These are phyloP conservation scores for Diorhabda elongata DNA, from an alignment of 1,140 invertebrate genomes.

Conservation along the genomic window DNA sequence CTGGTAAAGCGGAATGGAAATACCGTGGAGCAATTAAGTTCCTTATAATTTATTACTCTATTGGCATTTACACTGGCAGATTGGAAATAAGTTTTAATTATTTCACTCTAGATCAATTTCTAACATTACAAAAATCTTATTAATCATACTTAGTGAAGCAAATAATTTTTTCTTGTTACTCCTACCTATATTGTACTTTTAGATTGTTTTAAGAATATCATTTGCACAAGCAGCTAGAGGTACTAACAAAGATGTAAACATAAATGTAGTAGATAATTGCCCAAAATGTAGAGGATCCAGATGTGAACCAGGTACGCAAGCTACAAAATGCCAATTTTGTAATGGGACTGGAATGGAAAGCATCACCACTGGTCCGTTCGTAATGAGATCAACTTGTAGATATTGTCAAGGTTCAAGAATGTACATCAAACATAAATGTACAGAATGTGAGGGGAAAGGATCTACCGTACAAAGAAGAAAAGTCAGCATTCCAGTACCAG, in stretches of 20 bases:
- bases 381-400: conserved; percentile 94
- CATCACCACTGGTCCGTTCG: conserved; percentile 87
- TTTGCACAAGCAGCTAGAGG: conserved; percentile 96
- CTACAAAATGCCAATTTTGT: conserved; percentile 83
- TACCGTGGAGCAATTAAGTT: too few relatives aligned
- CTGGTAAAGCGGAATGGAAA: too few relatives aligned
- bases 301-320: conserved; percentile 83
- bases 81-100: too few relatives aligned
- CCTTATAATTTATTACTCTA: too few relatives aligned
- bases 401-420: conserved; percentile 85
- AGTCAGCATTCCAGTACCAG: conserved; percentile 92
- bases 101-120: too few relatives aligned
- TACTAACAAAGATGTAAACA: conserved; percentile 85
- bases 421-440: conserved; percentile 87
- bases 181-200: background rate
- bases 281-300: conserved; percentile 80
- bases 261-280: conserved; percentile 93
- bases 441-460: conserved; percentile 91
- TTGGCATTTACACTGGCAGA: too few relatives aligned
- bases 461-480: conserved; percentile 84
- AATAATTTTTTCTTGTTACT: too few relatives aligned
- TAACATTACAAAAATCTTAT: too few relatives aligned
- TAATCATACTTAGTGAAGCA: too few relatives aligned
- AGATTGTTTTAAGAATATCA: conserved; percentile 83
- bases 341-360: conserved; percentile 98